Conservation (phyloP, 2,113 vertebrate genomes). For the Anhinga rufa region DNA sequence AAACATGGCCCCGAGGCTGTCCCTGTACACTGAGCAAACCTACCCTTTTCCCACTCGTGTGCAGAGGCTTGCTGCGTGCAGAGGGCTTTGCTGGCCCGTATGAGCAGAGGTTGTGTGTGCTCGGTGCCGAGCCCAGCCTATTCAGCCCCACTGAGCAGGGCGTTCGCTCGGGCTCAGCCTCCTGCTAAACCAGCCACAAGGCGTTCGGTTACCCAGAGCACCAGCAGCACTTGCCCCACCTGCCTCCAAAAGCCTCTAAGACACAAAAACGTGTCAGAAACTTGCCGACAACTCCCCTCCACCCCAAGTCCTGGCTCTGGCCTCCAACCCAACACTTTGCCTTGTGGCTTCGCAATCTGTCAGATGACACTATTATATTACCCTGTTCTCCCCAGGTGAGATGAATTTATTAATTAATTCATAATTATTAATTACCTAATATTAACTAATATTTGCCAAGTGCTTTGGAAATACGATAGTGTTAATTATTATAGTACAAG, state of each 20-base stretch:
- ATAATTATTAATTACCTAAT: too few species aligned
- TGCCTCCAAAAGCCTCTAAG: not conserved
- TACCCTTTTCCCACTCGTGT: accelerated
- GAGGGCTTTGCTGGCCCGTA: not conserved
- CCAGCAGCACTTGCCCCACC: not conserved
- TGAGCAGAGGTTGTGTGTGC: accelerated
- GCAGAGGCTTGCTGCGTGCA: not conserved
- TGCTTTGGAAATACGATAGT: not conserved
- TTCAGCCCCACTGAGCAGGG: not conserved
- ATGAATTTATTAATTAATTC: too few species aligned
- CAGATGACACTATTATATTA: not conserved
- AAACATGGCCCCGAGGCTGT: not conserved
- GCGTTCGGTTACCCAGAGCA: not conserved
- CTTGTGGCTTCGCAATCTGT: not conserved
- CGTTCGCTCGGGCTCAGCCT: not conserved
- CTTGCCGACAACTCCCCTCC: not conserved
- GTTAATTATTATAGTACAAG: not conserved
- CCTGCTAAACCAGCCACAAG: not conserved
- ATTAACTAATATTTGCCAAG: not conserved
- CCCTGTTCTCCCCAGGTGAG: not conserved
- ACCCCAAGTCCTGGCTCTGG: not conserved
- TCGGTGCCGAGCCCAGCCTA: accelerated
- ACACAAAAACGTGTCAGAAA: not conserved
- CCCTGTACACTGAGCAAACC: accelerated
- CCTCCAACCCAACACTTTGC: not conserved